Evolutionary conservation across 2,888 invertebrate genomes (phyloP), one percentile per base, ranked within the genome.

Genomic region (Diarsia dahlii): DNA sequence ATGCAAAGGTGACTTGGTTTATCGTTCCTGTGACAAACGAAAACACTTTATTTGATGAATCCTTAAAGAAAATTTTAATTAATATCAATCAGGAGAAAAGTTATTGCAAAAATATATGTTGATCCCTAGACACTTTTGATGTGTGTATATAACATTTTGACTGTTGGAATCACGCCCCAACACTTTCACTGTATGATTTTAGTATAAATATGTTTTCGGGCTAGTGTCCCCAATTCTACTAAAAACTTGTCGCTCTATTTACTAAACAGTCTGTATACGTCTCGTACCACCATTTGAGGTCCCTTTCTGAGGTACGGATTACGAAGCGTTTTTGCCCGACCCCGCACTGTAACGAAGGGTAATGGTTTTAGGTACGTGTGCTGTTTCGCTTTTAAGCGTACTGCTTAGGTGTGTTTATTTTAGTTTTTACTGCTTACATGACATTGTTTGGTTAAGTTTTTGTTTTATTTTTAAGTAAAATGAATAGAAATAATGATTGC

Each of bases 261-360:
- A 13, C 63, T 34, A 63, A 34, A n/a, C 63, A n/a, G 2, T 45
- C 63, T 63, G 63, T 63, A 80, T 78, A 23, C 23, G 56, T 46
- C 13, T 82, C 5, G 46, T 13, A 50, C 23, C 58, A 34, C 67
- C 79, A 54, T 58, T 60, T 39, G 12, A 23, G 58, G 52, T 39
- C 13, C 72, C 73, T 72, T 84, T 79, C 50, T 46, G 50, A 45
- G 62, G 12, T 12, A 12, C 52, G 48, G 74, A 73, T 68, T 81
- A 73, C 64, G 48, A 72, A 56, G 68, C 80, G 67, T 68, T 68
- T 80, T 81, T 84, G 67, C 64, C 34, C 58, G 67, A 68, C 48
- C 48, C 34, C 5, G 23, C 34, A 34, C 54, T 18, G n/a, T 67
- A 78, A 82, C 18, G 70, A 65, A 58, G 73, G 50, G 46, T 71